Conservation (phyloP, 2,113 vertebrate genomes). For the Phocoena sinus region DNA sequence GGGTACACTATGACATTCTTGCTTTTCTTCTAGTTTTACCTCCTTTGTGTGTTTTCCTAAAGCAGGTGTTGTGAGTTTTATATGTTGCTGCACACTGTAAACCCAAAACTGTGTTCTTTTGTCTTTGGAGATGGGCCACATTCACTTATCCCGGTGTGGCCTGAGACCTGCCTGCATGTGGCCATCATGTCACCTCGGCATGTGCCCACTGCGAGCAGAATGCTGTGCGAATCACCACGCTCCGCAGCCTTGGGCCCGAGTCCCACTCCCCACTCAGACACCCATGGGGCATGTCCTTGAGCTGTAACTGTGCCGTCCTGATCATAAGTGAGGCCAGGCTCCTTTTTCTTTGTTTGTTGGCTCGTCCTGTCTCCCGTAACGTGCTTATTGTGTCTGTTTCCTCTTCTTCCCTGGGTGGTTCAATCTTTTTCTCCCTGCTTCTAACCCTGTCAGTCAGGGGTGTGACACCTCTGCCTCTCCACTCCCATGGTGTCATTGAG, state of each 20-base stretch:
- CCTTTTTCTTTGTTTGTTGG: neutral
- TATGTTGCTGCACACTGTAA: neutral
- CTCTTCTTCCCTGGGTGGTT: neutral
- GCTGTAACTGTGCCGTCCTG: neutral
- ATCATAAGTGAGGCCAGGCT: neutral
- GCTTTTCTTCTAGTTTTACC: neutral
- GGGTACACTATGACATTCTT: too few relatives aligned
- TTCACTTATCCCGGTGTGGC: neutral
- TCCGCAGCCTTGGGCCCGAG: neutral
- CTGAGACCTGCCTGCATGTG: neutral
- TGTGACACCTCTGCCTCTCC: neutral
- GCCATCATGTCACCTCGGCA: neutral
- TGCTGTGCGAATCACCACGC: accelerated
- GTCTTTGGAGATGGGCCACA: neutral
- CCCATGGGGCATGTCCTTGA: neutral
- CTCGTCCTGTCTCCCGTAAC: neutral
- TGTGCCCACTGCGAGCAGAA: neutral
- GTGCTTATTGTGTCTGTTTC: neutral
- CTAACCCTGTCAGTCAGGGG: neutral
- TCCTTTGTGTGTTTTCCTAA: neutral
- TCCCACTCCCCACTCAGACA: neutral
- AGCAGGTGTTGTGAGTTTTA: neutral
- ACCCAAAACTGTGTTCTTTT: neutral
- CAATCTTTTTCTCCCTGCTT: neutral
- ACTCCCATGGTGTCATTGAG: neutral